phyloP scores from a whole-genome alignment of 1,140 invertebrate genomes.

The Dendrolimus punctatus region DNA sequence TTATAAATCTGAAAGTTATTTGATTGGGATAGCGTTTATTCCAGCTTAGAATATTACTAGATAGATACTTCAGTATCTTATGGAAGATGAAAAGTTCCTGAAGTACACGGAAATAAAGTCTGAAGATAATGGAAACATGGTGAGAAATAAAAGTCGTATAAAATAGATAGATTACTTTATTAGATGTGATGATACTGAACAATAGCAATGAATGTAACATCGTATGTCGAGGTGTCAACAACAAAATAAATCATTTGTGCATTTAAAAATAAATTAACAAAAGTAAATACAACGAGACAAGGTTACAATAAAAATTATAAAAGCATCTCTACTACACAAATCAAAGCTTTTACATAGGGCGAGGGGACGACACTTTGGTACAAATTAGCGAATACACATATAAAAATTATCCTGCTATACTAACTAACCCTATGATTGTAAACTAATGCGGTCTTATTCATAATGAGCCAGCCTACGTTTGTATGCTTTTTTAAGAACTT shows the following conservation, averaged over 20 bases:
- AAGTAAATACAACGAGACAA: conserved; percentile 57
- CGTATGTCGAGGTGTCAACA: conserved; percentile 59
- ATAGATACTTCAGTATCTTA: no score
- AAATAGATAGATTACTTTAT: conserved; percentile 66
- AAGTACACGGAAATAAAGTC: neutral
- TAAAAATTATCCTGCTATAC: conserved; percentile 13
- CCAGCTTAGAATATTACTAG: no score
- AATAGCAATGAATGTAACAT: conserved; percentile 63
- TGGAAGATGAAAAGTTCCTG: no score
- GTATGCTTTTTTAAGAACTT: no score
- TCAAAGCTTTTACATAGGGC: conserved; percentile 54
- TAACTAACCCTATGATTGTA: conserved; percentile 11
- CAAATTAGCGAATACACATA: conserved; percentile 16
- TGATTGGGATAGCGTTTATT: no score
- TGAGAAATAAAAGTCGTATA: conserved; percentile 5
- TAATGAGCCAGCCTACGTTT: no score
- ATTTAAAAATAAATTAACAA: conserved; percentile 68
- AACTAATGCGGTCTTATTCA: no score
- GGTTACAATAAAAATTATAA: conserved; percentile 41
- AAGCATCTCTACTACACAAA: conserved; percentile 34
- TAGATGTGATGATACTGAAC: conserved; percentile 63
- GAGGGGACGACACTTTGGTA: conserved; percentile 35
- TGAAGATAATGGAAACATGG: neutral
- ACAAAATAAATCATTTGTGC: conserved; percentile 66
- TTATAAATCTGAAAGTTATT: no score